These are phyloP conservation scores for Elaphurus davidianus DNA, from an alignment of 2,113 vertebrate species.

Conservation along the genomic window DNA sequence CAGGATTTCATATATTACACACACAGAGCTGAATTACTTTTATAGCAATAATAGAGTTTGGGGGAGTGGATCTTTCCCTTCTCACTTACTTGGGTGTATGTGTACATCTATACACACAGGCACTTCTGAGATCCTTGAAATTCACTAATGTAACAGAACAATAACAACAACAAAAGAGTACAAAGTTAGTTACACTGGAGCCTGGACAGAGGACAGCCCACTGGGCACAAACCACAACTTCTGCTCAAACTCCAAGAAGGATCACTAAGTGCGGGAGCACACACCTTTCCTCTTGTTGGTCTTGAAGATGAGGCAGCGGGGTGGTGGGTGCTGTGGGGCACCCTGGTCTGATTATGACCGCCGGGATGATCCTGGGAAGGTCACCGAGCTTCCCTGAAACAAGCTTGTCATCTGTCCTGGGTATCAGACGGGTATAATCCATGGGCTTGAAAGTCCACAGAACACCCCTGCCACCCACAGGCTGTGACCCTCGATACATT, in stretches of 20 bases:
- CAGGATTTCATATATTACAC: background rate
- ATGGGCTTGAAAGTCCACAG: background rate
- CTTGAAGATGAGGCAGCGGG: background rate
- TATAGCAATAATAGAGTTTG: background rate
- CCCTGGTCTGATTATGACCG: background rate
- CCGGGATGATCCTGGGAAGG: background rate
- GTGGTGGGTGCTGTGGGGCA: background rate
- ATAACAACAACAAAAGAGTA: background rate
- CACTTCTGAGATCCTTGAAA: background rate
- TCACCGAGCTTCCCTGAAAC: background rate
- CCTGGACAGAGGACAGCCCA: background rate
- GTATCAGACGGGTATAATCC: background rate
- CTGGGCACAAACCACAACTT: too few relatives aligned
- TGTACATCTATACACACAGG: background rate
- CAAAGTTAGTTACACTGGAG: background rate
- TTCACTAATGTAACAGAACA: background rate
- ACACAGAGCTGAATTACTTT: background rate
- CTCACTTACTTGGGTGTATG: background rate
- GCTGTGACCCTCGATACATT: background rate
- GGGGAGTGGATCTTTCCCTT: background rate
- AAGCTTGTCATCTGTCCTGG: background rate
- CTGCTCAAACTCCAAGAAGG: background rate
- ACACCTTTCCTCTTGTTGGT: background rate
- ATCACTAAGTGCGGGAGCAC: background rate
- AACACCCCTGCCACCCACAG: background rate